Evolutionary conservation across 2,113 vertebrate species (phyloP).

Genomic region (Lasiurus cinereus): DNA sequence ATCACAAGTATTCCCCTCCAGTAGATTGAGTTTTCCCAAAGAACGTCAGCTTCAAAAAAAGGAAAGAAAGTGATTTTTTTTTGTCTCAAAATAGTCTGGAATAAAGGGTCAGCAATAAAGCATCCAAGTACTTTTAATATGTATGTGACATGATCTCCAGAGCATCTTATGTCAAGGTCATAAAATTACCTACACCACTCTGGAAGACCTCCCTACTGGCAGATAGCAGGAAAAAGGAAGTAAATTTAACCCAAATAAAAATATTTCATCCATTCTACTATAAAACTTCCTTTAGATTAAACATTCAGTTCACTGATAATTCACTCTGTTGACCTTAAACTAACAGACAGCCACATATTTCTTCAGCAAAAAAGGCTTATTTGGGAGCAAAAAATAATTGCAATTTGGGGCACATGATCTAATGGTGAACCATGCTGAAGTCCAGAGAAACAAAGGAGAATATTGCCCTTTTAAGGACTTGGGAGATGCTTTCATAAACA

Average conservation of each 20-base stretch:
- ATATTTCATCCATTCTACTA: conserved; percentile 1
- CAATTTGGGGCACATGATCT: background rate
- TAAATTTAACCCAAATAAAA: conserved; percentile 13
- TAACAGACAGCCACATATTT: background rate
- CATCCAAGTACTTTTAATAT: background rate
- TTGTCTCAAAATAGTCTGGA: background rate
- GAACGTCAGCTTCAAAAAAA: background rate
- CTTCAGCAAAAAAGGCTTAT: background rate
- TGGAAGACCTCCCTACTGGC: background rate
- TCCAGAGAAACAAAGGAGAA: background rate
- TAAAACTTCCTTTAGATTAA: conserved; percentile 23
- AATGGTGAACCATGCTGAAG: background rate
- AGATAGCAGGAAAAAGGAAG: background rate
- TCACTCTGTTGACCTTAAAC: background rate
- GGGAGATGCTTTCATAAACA: background rate
- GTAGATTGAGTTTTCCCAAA: background rate
- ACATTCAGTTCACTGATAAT: background rate
- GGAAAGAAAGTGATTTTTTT: background rate
- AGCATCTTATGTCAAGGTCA: background rate
- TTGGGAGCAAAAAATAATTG: background rate
- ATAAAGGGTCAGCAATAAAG: background rate
- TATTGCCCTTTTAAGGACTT: background rate
- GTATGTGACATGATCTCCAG: background rate
- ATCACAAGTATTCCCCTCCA: background rate
- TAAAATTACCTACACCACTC: background rate